Evolutionary conservation across 1,140 invertebrate species (phyloP).

Genomic region (Trinorchestia longiramus): DNA sequence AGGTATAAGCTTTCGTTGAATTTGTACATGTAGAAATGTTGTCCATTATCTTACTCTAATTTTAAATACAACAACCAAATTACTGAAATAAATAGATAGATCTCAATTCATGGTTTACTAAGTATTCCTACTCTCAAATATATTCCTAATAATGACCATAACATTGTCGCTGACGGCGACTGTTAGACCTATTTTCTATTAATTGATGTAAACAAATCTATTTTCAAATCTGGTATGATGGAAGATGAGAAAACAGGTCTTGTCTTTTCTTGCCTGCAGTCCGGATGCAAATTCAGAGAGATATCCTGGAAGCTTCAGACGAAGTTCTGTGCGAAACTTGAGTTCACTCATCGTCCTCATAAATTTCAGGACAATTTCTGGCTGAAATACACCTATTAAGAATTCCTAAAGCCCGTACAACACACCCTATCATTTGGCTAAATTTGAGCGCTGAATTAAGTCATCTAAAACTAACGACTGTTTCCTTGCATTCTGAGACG

Average conservation of each 20-base stretch:
- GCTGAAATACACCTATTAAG: slow-evolving; percentile 49
- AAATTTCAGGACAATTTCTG: background rate
- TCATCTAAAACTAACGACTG: slow-evolving; percentile 44
- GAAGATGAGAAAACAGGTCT: background rate
- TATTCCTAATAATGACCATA: too few species aligned
- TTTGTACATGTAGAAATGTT: too few species aligned
- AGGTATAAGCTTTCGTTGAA: too few species aligned
- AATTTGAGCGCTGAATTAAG: slow-evolving; percentile 43
- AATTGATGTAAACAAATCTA: background rate
- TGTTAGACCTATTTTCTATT: background rate
- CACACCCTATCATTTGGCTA: slow-evolving; percentile 50
- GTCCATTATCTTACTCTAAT: too few species aligned
- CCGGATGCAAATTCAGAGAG: background rate
- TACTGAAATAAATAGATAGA: too few species aligned
- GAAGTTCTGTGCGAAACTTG: background rate
- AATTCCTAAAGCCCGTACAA: slow-evolving; percentile 43
- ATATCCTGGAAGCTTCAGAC: background rate
- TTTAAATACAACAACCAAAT: too few species aligned
- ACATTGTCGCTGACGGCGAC: too few species aligned
- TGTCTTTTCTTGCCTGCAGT: background rate
- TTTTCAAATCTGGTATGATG: background rate
- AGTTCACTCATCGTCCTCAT: background rate
- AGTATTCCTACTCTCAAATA: too few species aligned
- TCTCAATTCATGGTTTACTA: too few species aligned
- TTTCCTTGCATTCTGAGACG: slow-evolving; percentile 26